Conservation (phyloP, 2,888 invertebrate genomes). For the Glyphotaelius pellucidus region DNA sequence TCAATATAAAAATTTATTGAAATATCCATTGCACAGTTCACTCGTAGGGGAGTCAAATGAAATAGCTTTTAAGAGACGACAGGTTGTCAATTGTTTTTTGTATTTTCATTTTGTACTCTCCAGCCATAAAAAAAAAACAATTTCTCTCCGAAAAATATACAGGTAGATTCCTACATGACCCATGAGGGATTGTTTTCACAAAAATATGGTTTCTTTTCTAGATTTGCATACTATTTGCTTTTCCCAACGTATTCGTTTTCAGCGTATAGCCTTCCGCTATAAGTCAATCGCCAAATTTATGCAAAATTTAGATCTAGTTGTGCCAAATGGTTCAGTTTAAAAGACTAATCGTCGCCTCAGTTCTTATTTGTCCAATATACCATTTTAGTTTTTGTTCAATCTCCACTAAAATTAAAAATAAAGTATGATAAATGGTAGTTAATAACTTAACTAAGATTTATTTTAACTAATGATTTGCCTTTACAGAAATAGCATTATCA, state of each 20-base stretch:
- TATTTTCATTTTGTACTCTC: not conserved
- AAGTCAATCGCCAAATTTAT: not conserved
- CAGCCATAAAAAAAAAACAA: not conserved
- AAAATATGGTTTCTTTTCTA: not conserved
- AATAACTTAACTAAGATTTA: too few species aligned
- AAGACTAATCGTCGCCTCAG: too few species aligned
- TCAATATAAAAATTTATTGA: not conserved
- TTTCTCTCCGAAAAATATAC: not conserved
- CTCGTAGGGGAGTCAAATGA: conserved; percentile 43
- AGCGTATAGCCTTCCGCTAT: not conserved
- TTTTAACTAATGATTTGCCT: too few species aligned
- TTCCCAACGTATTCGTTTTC: not conserved
- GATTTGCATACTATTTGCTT: not conserved
- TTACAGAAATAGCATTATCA: too few species aligned
- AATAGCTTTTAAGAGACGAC: conserved; percentile 58
- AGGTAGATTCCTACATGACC: not conserved
- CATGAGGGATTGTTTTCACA: not conserved
- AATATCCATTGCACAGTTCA: not conserved
- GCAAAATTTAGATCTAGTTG: not conserved
- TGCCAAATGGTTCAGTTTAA: not conserved
- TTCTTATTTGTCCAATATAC: too few species aligned
- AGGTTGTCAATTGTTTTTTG: conserved; percentile 45
- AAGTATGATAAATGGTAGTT: too few species aligned
- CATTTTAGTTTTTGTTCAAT: too few species aligned
- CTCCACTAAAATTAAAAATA: too few species aligned